Evolutionary conservation across 1,140 invertebrate species (phyloP).

Genomic region (Brachystomella parvula): DNA sequence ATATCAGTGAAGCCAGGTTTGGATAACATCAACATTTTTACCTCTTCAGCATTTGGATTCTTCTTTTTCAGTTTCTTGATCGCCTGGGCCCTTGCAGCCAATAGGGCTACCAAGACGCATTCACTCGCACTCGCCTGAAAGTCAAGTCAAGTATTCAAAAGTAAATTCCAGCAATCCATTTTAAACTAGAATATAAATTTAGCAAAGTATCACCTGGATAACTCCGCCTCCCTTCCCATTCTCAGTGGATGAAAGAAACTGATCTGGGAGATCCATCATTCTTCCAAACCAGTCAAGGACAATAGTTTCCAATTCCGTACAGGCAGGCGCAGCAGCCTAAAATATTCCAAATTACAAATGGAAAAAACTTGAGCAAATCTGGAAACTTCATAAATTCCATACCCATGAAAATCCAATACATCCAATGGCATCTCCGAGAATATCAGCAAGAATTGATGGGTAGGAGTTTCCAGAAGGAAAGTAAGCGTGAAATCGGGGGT

Average conservation of each 20-base stretch:
- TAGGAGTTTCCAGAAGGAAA: constrained; percentile 96
- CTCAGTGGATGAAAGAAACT: constrained; percentile 72
- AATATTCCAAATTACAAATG: constrained; percentile 31
- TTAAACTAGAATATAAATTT: not conserved
- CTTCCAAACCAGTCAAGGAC: constrained; percentile 90
- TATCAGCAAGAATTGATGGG: constrained; percentile 95
- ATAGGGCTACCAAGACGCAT: constrained; percentile 87
- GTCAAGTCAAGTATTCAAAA: constrained; percentile 11
- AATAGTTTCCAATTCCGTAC: constrained; percentile 94
- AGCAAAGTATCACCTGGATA: constrained; percentile 55
- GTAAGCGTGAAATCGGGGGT: constrained; percentile 97
- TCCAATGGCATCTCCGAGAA: constrained; percentile 90
- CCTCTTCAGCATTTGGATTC: constrained; percentile 86
- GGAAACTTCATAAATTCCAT: constrained; percentile 39
- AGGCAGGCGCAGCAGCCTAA: constrained; percentile 90
- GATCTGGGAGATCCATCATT: constrained; percentile 79
- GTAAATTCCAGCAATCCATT: not conserved
- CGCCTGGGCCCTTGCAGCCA: constrained; percentile 88
- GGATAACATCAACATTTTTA: no score
- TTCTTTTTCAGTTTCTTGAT: constrained; percentile 81
- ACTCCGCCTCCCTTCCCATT: constrained; percentile 84
- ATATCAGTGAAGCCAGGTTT: no score
- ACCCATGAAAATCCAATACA: constrained; percentile 99
- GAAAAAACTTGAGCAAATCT: not conserved
- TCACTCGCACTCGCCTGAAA: constrained; percentile 91